phyloP scores from a whole-genome alignment of 2,797 vertebrate species.

The Pampus argenteus region DNA sequence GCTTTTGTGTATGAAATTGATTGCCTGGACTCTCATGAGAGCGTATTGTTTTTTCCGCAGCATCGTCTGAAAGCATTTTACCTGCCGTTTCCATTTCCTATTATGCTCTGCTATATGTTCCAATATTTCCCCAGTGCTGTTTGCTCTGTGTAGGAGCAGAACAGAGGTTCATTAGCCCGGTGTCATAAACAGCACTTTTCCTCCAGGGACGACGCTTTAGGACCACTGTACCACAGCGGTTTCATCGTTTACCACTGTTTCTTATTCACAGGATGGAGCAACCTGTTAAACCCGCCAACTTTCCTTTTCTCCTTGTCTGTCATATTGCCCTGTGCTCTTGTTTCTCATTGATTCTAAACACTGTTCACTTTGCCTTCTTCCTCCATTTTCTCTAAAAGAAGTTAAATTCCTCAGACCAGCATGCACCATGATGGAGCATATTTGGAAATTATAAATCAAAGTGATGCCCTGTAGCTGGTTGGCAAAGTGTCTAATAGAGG shows the following conservation, averaged over 20 bases:
- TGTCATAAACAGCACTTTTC: conserved; percentile 74
- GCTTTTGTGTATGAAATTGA: conserved; percentile 57
- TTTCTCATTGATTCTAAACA: conserved; percentile 31
- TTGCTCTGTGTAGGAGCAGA: conserved; percentile 41
- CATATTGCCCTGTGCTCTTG: not conserved
- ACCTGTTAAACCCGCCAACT: conserved; percentile 30
- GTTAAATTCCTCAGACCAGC: conserved; percentile 32
- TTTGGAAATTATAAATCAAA: conserved; percentile 46
- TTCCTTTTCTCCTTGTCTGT: conserved; percentile 9
- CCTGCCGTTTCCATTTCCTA: conserved; percentile 58
- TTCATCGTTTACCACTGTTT: conserved; percentile 44
- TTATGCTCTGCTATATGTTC: conserved; percentile 44
- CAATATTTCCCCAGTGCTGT: conserved; percentile 46
- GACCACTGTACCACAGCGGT: conserved; percentile 29
- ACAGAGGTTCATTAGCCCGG: conserved; percentile 59
- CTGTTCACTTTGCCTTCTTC: conserved; percentile 28
- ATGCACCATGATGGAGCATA: conserved; percentile 15
- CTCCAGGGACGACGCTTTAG: conserved; percentile 51
- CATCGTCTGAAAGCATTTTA: conserved; percentile 53
- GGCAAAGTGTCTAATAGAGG: conserved; percentile 11
- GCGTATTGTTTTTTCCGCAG: conserved; percentile 30
- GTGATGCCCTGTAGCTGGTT: conserved; percentile 14
- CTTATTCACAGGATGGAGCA: conserved; percentile 46
- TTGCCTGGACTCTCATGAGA: conserved; percentile 38
- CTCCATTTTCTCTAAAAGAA: conserved; percentile 44